phyloP scores from a whole-genome alignment of 2,113 vertebrate species.

The Arvicanthis niloticus region DNA sequence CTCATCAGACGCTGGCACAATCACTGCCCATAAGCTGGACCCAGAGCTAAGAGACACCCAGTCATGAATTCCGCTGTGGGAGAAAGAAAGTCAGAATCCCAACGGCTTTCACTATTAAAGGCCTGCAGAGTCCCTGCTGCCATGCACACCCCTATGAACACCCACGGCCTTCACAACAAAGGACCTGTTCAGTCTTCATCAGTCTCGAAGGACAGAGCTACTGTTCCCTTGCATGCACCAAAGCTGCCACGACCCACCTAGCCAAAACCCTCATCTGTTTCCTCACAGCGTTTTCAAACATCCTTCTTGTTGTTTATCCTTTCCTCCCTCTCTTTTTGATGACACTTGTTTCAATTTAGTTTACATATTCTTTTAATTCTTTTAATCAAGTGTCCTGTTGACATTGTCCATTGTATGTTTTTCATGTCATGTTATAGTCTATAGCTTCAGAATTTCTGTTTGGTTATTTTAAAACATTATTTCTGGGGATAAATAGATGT shows the following conservation, averaged over 20 bases:
- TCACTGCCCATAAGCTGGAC: neutral
- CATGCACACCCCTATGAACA: too few relatives aligned
- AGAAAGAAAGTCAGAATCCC: neutral
- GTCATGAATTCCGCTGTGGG: neutral
- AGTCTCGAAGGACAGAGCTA: neutral
- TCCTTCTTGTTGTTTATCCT: neutral
- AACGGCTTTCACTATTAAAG: neutral
- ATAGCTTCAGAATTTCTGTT: neutral
- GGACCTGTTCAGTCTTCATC: neutral
- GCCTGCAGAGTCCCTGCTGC: neutral
- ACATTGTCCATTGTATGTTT: neutral
- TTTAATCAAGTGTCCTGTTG: neutral
- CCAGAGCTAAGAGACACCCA: neutral
- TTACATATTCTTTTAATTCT: neutral
- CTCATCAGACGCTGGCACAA: neutral
- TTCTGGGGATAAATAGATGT: neutral
- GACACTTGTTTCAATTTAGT: neutral
- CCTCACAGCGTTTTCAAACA: neutral
- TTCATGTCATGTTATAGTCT: neutral
- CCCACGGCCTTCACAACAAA: neutral
- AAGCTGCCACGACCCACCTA: neutral
- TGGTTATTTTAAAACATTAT: neutral
- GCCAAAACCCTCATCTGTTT: neutral
- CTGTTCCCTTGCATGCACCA: neutral
- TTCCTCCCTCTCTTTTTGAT: neutral